phyloP scores from a whole-genome alignment of 2,888 invertebrate genomes.

The Malthinus flaveolus region DNA sequence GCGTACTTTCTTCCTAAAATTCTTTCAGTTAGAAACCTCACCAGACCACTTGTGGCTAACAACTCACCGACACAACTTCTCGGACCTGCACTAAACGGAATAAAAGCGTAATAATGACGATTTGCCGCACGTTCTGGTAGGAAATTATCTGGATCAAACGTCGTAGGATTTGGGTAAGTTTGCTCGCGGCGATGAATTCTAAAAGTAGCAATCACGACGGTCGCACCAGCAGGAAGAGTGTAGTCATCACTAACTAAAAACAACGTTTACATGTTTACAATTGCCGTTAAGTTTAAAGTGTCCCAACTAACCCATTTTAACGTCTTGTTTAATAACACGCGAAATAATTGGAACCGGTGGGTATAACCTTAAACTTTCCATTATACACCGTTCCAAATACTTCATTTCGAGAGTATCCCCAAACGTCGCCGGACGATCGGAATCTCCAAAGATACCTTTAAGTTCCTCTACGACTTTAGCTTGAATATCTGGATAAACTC shows the following conservation, averaged over 20 bases:
- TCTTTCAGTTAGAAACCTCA: slow-evolving; percentile 1
- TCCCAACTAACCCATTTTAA: slow-evolving; percentile 62
- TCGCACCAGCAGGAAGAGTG: slow-evolving; percentile 69
- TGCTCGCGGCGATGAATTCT: slow-evolving; percentile 69
- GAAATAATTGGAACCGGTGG: slow-evolving; percentile 82
- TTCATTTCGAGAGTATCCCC: slow-evolving; percentile 81
- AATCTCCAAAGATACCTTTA: slow-evolving; percentile 76
- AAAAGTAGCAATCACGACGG: slow-evolving; percentile 68
- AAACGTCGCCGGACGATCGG: slow-evolving; percentile 75
- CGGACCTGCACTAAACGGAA: slow-evolving; percentile 81
- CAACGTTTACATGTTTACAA: too few species aligned
- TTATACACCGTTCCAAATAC: slow-evolving; percentile 76
- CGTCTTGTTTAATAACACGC: slow-evolving; percentile 69
- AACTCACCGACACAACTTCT: slow-evolving; percentile 74
- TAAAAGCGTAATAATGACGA: slow-evolving; percentile 77
- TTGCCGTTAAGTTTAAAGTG: slow-evolving; percentile 26
- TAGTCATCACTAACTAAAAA: slow-evolving; percentile 64
- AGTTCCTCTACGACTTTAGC: slow-evolving; percentile 73
- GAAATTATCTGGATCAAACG: slow-evolving; percentile 80
- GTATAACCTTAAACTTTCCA: slow-evolving; percentile 76
- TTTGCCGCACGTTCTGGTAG: slow-evolving; percentile 74
- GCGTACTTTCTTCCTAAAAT: slow-evolving; percentile 73
- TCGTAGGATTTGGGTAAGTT: slow-evolving; percentile 70
- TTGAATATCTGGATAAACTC: slow-evolving; percentile 79
- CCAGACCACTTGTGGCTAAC: not conserved